phyloP scores from a whole-genome alignment of 2,797 vertebrate species.

The Gallinago nigripennis region DNA sequence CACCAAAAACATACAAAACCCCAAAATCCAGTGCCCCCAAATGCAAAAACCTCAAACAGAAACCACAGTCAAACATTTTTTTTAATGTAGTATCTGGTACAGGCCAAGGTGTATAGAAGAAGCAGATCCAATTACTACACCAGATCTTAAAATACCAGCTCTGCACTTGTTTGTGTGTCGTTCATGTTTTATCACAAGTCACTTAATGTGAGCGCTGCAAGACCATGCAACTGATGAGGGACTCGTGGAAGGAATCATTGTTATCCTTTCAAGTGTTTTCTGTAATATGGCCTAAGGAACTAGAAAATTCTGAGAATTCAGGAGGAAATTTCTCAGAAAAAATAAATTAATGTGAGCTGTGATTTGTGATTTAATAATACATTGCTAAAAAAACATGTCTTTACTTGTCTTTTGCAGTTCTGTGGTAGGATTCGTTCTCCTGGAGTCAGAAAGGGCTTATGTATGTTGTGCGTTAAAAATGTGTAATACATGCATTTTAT shows the following conservation, averaged over 20 bases:
- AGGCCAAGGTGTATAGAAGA: not conserved
- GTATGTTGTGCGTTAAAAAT: not conserved
- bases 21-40: fast-evolving
- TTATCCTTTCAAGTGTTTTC: not conserved
- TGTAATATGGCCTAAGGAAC: not conserved
- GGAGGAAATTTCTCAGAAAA: not conserved
- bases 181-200: not conserved
- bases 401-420: not conserved
- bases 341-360: not conserved
- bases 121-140: not conserved
- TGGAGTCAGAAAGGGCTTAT: not conserved
- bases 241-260: fast-evolving
- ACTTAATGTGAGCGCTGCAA: not conserved
- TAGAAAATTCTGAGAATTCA: not conserved
- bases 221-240: not conserved
- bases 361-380: not conserved
- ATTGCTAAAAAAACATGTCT: not conserved
- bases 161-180: fast-evolving
- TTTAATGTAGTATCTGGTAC: not conserved
- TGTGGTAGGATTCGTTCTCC: not conserved
- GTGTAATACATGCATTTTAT: not conserved
- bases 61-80: not conserved
- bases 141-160: not conserved
- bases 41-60: not conserved
- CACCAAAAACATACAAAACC: not conserved